phyloP scores from a whole-genome alignment of 2,797 vertebrate species.

The Gallinago solitaria region DNA sequence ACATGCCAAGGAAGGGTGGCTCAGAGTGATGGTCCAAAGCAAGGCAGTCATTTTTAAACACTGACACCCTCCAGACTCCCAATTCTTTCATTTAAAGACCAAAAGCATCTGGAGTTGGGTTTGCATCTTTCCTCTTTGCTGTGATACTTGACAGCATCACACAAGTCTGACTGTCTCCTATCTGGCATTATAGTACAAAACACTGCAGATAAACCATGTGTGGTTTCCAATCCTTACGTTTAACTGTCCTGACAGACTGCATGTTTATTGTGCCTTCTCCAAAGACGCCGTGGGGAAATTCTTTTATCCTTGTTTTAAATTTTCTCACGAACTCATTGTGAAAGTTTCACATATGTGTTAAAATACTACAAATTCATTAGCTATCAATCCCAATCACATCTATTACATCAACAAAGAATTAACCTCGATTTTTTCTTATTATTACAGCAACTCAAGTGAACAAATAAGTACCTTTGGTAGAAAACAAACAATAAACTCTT shows the following conservation, averaged over 20 bases:
- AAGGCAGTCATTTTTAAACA: background rate
- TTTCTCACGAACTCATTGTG: background rate
- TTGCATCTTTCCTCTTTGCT: background rate
- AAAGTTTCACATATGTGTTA: background rate
- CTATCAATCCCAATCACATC: background rate
- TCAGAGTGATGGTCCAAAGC: background rate
- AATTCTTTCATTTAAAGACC: background rate
- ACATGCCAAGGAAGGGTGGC: background rate
- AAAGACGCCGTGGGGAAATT: background rate
- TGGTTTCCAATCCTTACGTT: background rate
- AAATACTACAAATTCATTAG: background rate
- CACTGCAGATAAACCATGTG: background rate
- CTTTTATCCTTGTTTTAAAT: background rate
- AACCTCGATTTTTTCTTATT: background rate
- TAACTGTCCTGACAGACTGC: rapidly evolving
- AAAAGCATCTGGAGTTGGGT: background rate
- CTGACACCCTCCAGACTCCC: background rate
- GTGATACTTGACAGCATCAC: background rate
- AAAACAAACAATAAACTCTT: background rate
- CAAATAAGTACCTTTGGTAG: background rate
- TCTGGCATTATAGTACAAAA: background rate
- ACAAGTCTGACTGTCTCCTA: background rate
- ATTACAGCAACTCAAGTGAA: background rate
- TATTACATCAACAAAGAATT: background rate
- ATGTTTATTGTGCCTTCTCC: background rate